Evolutionary conservation across 2,113 vertebrate genomes (phyloP), one percentile per base, ranked within the genome.

Genomic region (Arothron firmamentum): DNA sequence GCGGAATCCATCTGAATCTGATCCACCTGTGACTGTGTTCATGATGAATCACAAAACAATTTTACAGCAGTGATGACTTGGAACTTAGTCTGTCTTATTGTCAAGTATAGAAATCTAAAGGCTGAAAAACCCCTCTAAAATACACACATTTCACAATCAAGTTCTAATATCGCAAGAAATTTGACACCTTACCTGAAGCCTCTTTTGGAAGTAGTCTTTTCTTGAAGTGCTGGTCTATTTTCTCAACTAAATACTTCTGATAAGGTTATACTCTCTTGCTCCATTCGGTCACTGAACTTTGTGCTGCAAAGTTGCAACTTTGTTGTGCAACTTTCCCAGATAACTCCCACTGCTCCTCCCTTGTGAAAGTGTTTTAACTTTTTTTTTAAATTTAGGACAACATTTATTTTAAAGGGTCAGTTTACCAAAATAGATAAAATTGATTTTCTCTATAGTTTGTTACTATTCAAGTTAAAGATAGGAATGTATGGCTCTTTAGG

Each of bases 1-100:
- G 94, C 92, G 0, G 92, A 93, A 57, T 93, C 92, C 93, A 94
- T 94, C 62, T 54, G 57, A 66, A 23, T 23, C 21, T 23, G 21
- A 31, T 56, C 19, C 3, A 67, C 56, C 78, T 78, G 62, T 1
- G 18, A 13, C 2, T 46, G 8, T 9, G 28, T 31, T 31, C 28
- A 31, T 38, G 3, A 38, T 38, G 28, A 31, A 31, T 23, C 21
- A 23, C 21, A 31, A 31, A 31, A 31, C 28, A 5, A 38, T 38
- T 38, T 38, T 38, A 38, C 34, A 38, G 34, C 34, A 11, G 34
- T 38, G 34, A 38, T 12, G 25, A 28, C 2, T 28, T 1, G 25
- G 6, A 28, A 28, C 34, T 38, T 38, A 2, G 9, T 12, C 9
- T 38, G 34, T 3, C 28, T 31, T 31, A 31, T 28, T 23, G 21